Evolutionary conservation across 2,888 invertebrate genomes (phyloP).

Genomic region (Netelia fuscicornis): DNA sequence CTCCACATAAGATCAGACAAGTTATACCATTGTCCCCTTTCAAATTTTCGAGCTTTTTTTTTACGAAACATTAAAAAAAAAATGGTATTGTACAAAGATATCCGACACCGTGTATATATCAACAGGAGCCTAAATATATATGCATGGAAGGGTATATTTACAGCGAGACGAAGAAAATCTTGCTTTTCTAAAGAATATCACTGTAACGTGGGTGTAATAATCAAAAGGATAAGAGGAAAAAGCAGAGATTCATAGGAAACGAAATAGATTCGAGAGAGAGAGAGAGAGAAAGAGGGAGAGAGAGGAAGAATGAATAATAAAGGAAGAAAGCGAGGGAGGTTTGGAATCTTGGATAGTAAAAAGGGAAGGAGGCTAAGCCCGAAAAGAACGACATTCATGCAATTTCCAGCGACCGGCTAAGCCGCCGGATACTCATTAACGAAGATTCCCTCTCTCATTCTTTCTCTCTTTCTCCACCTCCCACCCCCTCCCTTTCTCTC

Average conservation of each 20-base stretch:
- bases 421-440: slow-evolving; percentile 75
- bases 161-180: slow-evolving; percentile 21
- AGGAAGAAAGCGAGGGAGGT: slow-evolving; percentile 44
- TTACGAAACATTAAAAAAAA: no score
- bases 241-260: slow-evolving; percentile 61
- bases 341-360: slow-evolving; percentile 60
- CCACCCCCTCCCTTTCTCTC: background rate
- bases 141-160: background rate
- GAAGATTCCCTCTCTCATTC: slow-evolving; percentile 63
- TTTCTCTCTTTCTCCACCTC: background rate
- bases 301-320: slow-evolving; percentile 46
- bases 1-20: no score
- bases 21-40: no score
- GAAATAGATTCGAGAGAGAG: slow-evolving; percentile 65
- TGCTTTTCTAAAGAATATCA: slow-evolving; percentile 29
- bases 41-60: no score
- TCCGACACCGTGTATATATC: background rate
- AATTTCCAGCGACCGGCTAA: slow-evolving; percentile 76
- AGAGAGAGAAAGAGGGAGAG: slow-evolving; percentile 44
- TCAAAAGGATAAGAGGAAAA: slow-evolving; percentile 63
- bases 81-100: background rate
- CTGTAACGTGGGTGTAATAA: slow-evolving; percentile 62
- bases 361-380: slow-evolving; percentile 65
- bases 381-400: slow-evolving; percentile 77
- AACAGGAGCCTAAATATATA: background rate